These are phyloP conservation scores for Tadarida brasiliensis DNA, from an alignment of 2,797 vertebrate genomes.

Conservation along the genomic window DNA sequence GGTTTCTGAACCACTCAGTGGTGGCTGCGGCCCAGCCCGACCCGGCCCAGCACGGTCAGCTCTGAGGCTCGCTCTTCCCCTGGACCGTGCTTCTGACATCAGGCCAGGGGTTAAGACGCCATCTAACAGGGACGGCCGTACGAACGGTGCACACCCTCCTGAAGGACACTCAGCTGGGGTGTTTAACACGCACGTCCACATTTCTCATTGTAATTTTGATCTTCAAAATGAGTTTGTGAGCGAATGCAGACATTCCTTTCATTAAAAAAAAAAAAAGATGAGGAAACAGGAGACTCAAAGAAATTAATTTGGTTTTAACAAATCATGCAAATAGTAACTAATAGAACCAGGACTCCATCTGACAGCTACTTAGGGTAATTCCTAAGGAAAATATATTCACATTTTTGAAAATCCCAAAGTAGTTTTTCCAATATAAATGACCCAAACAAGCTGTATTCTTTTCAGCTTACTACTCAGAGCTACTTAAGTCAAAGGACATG, in stretches of 20 bases:
- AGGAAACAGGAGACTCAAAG: neutral
- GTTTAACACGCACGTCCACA: neutral
- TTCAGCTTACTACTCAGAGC: neutral
- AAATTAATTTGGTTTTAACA: neutral
- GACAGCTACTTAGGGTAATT: neutral
- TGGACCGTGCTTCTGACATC: neutral
- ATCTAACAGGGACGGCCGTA: neutral
- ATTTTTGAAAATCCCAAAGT: neutral
- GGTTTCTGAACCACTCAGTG: neutral
- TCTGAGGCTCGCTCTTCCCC: fast-evolving
- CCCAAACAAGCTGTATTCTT: neutral
- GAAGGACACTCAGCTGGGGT: neutral
- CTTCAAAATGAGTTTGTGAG: conserved; percentile 38
- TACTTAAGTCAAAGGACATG: neutral
- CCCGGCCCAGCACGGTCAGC: neutral
- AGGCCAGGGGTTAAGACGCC: neutral
- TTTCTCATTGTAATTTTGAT: neutral
- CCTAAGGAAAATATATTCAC: neutral
- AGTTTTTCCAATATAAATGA: neutral
- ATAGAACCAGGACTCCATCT: neutral
- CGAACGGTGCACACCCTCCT: neutral
- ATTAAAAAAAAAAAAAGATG: neutral
- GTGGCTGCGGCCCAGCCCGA: neutral
- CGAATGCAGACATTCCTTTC: neutral
- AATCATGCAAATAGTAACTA: neutral